A percentile compares a stretch with the other conserved stretches of the same genome.
Conservation (phyloP, 1,140 invertebrate genomes). For the Paracyclopina nana region DNA sequence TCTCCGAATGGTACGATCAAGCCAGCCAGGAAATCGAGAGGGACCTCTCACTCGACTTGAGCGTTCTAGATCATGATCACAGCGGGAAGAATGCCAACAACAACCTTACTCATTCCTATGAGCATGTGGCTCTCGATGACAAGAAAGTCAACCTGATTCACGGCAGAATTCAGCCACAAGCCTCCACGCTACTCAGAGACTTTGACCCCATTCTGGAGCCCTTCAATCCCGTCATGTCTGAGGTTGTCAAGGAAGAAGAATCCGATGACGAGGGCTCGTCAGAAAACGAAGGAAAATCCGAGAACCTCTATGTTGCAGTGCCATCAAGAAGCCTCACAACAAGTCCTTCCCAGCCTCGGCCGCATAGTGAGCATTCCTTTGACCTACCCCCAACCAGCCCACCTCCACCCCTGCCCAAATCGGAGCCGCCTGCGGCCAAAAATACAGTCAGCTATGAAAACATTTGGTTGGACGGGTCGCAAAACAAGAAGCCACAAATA, state of each 20-base stretch:
- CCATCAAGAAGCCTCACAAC: too few relatives aligned
- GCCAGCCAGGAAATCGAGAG: conserved; percentile 5
- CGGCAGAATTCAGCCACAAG: background rate
- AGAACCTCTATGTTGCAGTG: too few relatives aligned
- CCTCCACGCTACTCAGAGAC: background rate
- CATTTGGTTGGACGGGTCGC: too few relatives aligned
- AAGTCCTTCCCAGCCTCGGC: too few relatives aligned
- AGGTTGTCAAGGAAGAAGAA: background rate
- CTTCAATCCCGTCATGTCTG: background rate
- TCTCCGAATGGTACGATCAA: conserved; percentile 11
- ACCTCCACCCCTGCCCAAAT: too few relatives aligned
- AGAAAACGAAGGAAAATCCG: too few relatives aligned
- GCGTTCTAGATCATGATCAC: background rate
- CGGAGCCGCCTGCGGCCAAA: too few relatives aligned
- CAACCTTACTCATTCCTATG: background rate
- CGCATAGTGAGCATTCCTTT: too few relatives aligned
- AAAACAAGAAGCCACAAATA: too few relatives aligned
- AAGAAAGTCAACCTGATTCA: background rate
- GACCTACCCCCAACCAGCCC: too few relatives aligned
- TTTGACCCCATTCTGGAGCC: conserved; percentile 8
- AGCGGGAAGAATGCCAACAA: too few relatives aligned
- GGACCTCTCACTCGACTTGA: conserved; percentile 9
- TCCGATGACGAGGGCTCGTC: background rate
- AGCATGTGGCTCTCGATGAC: background rate
- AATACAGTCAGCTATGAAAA: too few relatives aligned